Base-by-base conservation (phyloP, 2,888 invertebrate species). In the Hermaeophaga mercurialis region DNA sequence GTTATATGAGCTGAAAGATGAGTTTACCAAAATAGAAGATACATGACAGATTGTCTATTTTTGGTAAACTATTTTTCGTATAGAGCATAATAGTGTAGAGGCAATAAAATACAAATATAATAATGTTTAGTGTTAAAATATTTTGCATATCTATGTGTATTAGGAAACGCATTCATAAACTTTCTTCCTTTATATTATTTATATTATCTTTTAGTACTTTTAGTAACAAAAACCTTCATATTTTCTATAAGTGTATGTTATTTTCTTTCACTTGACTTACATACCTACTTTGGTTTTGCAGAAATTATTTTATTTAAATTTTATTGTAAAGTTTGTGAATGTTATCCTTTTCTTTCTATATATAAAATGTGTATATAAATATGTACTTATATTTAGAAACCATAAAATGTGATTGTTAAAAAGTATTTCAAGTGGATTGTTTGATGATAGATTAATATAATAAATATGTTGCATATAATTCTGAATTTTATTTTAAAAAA, bases 61-160 rank as follows among this genome's bases (percentile, higher is more conserved):
- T 62, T 54, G 48, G 57, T 54, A 41, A 54, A 57, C 49, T 44
- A 39, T 57, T 58, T 53, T 61, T 28, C 36, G 36, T 18, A 34
- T 50, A 44, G 50, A 48, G 59, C 65, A 49, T 53, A 46, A 62
- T 67, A 67, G 67, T 67, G 66, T 67, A 67, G 59, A 64, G 67
- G 67, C 67, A 67, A 67, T 67, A 67, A 67, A 54, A 54, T 45
- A 54, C 36, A 43, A 57, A 62, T 63, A 60, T 61, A 24, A 7
- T 59, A 61, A 61, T 58, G 55, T 56, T 61, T 63, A 65, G 59
- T 62, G 62, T 65, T 62, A 61, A 22, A 63, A 61, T 61, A 39
- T 61, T 65, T 63, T 60, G 65, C 66, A 66, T 66, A 66, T 66
- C 66, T 65, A 54, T 64, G 57, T 66, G 64, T 66, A 6, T 22